These are phyloP conservation scores for Calameuta idolon DNA, from an alignment of 2,888 invertebrate species.

Conservation along the genomic window DNA sequence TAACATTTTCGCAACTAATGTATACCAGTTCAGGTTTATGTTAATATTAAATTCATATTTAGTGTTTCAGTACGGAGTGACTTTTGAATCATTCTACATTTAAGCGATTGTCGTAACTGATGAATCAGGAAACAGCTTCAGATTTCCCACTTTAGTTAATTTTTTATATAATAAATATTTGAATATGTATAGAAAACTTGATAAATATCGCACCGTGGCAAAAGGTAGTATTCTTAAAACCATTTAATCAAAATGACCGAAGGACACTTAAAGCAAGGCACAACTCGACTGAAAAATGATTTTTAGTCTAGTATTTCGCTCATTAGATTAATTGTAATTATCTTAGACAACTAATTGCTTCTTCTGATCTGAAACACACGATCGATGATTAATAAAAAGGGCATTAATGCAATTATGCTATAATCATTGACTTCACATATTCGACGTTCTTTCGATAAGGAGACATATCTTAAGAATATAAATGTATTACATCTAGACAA, in stretches of 20 bases:
- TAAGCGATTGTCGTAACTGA: neutral
- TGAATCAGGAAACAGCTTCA: neutral
- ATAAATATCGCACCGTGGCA: neutral
- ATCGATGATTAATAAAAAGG: neutral
- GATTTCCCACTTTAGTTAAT: neutral
- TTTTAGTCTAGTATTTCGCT: neutral
- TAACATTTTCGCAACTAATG: neutral
- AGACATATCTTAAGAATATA: neutral
- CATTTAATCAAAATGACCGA: constrained; percentile 12
- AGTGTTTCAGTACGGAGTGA: neutral
- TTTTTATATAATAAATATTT: neutral
- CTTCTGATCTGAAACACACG: neutral
- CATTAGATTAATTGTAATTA: neutral
- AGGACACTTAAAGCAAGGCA: constrained; percentile 45
- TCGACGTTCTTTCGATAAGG: neutral
- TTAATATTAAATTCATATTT: neutral
- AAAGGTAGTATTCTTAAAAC: neutral
- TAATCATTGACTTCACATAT: neutral
- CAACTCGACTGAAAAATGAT: constrained; percentile 5
- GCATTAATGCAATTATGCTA: neutral
- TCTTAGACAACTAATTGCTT: neutral
- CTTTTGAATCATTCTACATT: neutral
- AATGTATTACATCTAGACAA: neutral
- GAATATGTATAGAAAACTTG: neutral
- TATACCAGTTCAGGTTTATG: neutral